These are phyloP conservation scores for Lepisosteus osseus DNA, from an alignment of 2,113 vertebrate genomes.

Conservation along the genomic window DNA sequence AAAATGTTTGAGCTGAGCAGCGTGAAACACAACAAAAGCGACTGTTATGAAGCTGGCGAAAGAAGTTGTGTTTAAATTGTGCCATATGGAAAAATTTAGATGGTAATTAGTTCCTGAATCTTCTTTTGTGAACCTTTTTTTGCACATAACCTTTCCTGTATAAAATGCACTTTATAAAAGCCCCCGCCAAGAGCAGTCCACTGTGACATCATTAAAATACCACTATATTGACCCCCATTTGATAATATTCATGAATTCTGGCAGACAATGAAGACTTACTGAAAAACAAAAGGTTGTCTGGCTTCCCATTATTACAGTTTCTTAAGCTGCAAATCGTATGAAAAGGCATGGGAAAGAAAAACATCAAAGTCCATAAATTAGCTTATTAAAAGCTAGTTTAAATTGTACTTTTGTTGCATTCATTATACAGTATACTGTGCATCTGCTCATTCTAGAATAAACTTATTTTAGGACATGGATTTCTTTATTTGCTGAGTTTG, in stretches of 20 bases:
- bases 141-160: not conserved
- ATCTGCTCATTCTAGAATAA: no score
- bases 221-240: not conserved
- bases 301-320: not conserved
- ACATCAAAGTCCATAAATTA: no score
- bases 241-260: not conserved
- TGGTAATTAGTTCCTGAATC: conserved; percentile 7
- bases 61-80: not conserved
- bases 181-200: not conserved
- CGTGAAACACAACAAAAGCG: conserved; percentile 9
- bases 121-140: conserved; percentile 10
- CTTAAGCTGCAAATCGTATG: no score
- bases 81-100: conserved; percentile 2
- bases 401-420: no score
- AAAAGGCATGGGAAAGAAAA: no score
- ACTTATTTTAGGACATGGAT: no score
- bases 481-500: no score
- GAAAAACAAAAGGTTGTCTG: not conserved
- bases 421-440: no score
- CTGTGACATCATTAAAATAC: conserved; percentile 4
- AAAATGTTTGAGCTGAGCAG: conserved; percentile 18
- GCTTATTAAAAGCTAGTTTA: no score
- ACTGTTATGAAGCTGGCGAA: not conserved
- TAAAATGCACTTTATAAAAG: conserved; percentile 11
- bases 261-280: conserved; percentile 3